Evolutionary conservation across 2,113 vertebrate species (phyloP).

Genomic region (Myrmophylax atrothorax): DNA sequence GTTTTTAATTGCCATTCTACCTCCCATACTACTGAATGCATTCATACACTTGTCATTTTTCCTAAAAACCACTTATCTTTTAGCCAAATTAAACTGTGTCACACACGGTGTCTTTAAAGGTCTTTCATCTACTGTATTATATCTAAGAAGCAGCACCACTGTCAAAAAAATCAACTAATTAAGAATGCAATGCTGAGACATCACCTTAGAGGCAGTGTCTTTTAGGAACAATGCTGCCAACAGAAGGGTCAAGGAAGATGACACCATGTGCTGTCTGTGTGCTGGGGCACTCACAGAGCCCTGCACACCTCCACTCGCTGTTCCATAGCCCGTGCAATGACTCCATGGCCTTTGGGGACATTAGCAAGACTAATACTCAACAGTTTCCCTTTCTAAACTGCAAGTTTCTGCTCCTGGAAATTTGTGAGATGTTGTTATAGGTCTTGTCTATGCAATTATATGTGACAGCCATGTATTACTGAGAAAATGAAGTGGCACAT

Average conservation of each 20-base stretch:
- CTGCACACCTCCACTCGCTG: not conserved
- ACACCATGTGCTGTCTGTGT: not conserved
- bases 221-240: constrained; percentile 41
- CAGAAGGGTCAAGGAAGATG: constrained; percentile 30
- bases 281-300: not conserved
- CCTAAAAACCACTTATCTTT: not conserved
- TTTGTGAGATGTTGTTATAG: not conserved
- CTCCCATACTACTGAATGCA: not conserved
- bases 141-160: constrained; percentile 9
- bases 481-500: not conserved
- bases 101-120: not conserved
- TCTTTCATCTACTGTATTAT: constrained; percentile 41
- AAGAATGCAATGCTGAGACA: constrained; percentile 48
- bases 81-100: constrained; percentile 49
- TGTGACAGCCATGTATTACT: not conserved
- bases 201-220: constrained; percentile 57
- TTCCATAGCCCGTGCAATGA: not conserved
- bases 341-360: not conserved
- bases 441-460: not conserved
- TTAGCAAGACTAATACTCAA: not conserved
- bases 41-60: not conserved
- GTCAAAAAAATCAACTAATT: constrained; percentile 63
- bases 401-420: not conserved
- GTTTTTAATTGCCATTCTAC: constrained; percentile 7
- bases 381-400: not conserved